phyloP scores from a whole-genome alignment of 2,113 vertebrate genomes.

The Piaya cayana region DNA sequence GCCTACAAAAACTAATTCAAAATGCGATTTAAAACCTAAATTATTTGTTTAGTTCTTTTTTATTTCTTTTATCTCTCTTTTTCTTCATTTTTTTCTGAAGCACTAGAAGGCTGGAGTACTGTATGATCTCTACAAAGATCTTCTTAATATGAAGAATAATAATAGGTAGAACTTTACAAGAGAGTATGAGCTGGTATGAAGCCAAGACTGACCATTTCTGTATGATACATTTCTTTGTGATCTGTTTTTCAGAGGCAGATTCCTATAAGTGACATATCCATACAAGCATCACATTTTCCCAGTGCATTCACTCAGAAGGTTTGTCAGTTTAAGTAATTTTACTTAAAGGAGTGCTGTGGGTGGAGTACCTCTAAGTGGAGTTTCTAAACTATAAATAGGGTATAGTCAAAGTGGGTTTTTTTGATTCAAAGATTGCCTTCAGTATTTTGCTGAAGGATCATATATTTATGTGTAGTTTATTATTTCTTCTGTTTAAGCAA shows the following conservation, averaged over 20 bases:
- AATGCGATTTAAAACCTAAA: not conserved
- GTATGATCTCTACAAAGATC: not conserved
- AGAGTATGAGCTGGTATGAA: not conserved
- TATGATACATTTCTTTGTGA: not conserved
- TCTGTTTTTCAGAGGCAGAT: not conserved
- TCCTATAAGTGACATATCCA: not conserved
- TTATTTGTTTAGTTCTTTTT: not conserved
- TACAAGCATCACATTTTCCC: not conserved
- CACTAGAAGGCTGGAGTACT: not conserved
- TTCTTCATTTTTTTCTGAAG: not conserved
- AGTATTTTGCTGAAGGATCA: not conserved
- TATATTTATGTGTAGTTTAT: not conserved
- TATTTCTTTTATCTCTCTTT: not conserved
- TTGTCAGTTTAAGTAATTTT: not conserved
- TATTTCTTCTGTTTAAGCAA: not conserved
- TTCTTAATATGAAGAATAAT: not conserved
- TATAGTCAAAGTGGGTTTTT: not conserved
- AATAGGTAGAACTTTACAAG: not conserved
- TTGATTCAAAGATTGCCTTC: not conserved
- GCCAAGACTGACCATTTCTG: not conserved
- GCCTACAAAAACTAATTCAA: not conserved
- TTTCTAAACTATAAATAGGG: not conserved
- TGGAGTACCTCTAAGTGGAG: not conserved
- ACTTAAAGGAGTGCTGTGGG: not conserved
- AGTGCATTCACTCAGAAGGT: not conserved